These are phyloP conservation scores for Macroglossus sobrinus DNA, from an alignment of 2,113 vertebrate genomes.

Conservation along the genomic window DNA sequence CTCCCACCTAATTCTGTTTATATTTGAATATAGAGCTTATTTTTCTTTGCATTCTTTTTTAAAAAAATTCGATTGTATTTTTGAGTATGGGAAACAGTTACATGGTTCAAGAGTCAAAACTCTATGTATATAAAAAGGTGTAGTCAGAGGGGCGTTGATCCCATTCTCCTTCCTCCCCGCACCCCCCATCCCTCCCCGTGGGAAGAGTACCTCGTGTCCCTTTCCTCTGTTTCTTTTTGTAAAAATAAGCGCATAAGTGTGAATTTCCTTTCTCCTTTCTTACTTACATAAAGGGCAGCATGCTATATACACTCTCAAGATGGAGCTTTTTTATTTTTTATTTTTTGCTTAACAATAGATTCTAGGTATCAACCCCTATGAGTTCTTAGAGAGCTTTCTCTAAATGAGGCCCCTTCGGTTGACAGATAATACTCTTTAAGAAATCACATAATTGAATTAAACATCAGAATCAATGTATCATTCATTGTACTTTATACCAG, in stretches of 20 bases:
- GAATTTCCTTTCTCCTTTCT: neutral
- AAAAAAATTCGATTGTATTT: neutral
- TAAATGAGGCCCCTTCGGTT: neutral
- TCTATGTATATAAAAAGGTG: neutral
- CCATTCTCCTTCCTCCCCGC: rapidly evolving
- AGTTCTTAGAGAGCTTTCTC: neutral
- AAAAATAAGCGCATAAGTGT: neutral
- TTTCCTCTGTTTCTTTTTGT: neutral
- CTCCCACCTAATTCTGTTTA: neutral
- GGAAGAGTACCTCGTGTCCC: too few relatives aligned
- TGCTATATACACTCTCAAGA: neutral
- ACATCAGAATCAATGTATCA: neutral
- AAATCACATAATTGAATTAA: neutral
- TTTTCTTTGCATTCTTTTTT: neutral
- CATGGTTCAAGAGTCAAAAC: neutral
- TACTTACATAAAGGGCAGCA: neutral
- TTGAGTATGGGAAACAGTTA: neutral
- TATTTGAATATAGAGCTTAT: neutral
- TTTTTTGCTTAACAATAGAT: neutral
- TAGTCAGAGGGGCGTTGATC: neutral
- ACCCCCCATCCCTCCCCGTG: too few relatives aligned
- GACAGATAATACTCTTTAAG: neutral
- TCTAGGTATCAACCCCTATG: neutral
- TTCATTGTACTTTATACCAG: neutral
- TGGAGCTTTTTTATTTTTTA: neutral